These are phyloP conservation scores for Struthio camelus DNA, from an alignment of 2,113 vertebrate genomes.

Conservation along the genomic window DNA sequence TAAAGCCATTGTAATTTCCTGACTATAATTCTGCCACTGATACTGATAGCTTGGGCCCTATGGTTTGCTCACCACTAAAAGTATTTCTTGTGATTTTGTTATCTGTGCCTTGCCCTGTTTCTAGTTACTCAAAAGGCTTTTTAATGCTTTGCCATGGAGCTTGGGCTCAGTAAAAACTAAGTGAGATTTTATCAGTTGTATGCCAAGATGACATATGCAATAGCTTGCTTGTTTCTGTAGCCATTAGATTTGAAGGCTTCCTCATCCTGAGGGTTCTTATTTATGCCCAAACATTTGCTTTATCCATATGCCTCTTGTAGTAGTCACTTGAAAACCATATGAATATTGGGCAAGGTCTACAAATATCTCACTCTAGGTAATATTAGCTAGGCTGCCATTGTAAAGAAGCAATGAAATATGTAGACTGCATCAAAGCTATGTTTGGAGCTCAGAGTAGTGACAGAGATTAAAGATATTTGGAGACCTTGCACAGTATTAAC, in stretches of 20 bases:
- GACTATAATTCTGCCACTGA: neutral
- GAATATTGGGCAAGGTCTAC: neutral
- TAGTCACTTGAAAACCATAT: rapidly evolving
- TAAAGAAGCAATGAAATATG: too few species aligned
- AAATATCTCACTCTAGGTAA: neutral
- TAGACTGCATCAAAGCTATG: too few species aligned
- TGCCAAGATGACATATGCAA: neutral
- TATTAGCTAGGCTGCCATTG: too few species aligned
- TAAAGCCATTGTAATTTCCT: neutral
- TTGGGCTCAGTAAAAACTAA: neutral
- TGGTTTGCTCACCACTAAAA: neutral
- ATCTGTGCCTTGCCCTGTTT: neutral
- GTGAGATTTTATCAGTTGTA: neutral
- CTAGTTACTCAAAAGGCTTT: neutral
- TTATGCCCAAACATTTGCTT: neutral
- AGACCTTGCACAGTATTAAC: neutral
- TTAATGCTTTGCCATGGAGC: neutral
- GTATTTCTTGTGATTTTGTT: neutral
- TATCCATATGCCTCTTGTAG: neutral
- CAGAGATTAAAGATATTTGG: neutral
- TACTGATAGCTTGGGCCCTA: neutral
- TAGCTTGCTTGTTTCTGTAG: neutral
- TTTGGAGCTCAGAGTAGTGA: too few species aligned
- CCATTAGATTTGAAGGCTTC: neutral
- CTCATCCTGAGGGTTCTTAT: neutral